These are phyloP conservation scores for Perca flavescens DNA, from an alignment of 2,113 vertebrate genomes.

Conservation along the genomic window DNA sequence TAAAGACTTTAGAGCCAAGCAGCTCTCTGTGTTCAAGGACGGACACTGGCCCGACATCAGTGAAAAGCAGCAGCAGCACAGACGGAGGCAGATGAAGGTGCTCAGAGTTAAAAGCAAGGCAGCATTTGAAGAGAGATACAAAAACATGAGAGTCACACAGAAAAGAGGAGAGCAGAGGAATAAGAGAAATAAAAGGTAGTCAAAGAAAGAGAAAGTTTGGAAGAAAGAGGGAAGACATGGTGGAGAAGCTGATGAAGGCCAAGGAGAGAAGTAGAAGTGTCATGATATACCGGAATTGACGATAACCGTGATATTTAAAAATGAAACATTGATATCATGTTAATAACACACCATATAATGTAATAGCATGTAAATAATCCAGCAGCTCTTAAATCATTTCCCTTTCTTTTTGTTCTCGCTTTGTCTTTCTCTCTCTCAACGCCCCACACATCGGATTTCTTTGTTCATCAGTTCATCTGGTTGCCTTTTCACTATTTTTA, in stretches of 20 bases:
- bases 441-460: no score
- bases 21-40: slow-evolving; percentile 36
- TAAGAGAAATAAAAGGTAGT: background rate
- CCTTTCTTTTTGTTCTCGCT: no score
- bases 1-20: background rate
- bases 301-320: no score
- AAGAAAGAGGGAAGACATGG: background rate
- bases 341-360: no score
- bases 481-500: no score
- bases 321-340: no score
- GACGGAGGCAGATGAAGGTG: slow-evolving; percentile 32
- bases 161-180: slow-evolving; percentile 1
- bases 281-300: no score
- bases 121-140: slow-evolving; percentile 23
- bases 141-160: slow-evolving; percentile 15
- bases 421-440: no score
- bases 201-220: slow-evolving; percentile 2
- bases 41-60: slow-evolving; percentile 17
- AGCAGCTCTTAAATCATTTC: no score
- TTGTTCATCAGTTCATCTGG: no score
- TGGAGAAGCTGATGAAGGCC: background rate
- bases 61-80: slow-evolving; percentile 15
- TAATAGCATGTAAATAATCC: no score
- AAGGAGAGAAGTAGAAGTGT: background rate
- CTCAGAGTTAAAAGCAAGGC: slow-evolving; percentile 25